phyloP scores from a whole-genome alignment of 2,888 invertebrate genomes.

The Drosophila kuntzei region DNA sequence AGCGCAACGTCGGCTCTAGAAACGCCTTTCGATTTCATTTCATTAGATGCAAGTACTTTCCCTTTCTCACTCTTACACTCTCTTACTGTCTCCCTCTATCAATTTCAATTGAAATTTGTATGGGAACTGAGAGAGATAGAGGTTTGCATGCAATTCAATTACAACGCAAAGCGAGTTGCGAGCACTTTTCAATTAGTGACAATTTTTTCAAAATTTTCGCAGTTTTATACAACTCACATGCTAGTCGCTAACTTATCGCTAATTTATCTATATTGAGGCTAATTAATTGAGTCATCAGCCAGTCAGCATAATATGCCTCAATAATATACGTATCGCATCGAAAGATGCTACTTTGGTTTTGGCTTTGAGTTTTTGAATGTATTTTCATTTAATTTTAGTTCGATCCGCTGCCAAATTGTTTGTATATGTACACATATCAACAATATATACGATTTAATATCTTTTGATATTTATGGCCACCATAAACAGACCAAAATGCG shows the following conservation, averaged over 20 bases:
- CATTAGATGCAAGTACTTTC: conserved; percentile 29
- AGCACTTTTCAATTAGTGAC: conserved; percentile 68
- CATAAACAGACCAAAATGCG: conserved; percentile 51
- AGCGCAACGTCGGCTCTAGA: conserved; percentile 17
- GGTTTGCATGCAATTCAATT: conserved; percentile 78
- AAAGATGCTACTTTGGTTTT: conserved; percentile 24
- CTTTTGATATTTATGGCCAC: conserved; percentile 44
- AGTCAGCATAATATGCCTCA: conserved; percentile 35
- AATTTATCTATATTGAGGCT: conserved; percentile 75
- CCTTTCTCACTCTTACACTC: background rate
- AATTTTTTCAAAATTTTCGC: conserved; percentile 27
- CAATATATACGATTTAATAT: conserved; percentile 22
- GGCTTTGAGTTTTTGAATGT: conserved; percentile 49
- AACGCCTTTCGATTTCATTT: conserved; percentile 69
- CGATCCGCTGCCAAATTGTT: conserved; percentile 45
- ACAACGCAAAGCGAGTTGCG: conserved; percentile 55
- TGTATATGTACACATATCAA: conserved; percentile 1
- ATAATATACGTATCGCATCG: conserved; percentile 49
- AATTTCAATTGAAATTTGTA: conserved; percentile 19
- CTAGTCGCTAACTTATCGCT: conserved; percentile 61
- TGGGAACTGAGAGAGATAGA: conserved; percentile 14
- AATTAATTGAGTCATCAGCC: conserved; percentile 61
- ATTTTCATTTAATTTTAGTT: conserved; percentile 28
- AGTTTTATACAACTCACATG: conserved; percentile 33
- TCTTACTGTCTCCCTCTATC: conserved; percentile 1